Evolutionary conservation across 2,888 invertebrate genomes (phyloP).

Genomic region (Hirtodrosophila duncani): DNA sequence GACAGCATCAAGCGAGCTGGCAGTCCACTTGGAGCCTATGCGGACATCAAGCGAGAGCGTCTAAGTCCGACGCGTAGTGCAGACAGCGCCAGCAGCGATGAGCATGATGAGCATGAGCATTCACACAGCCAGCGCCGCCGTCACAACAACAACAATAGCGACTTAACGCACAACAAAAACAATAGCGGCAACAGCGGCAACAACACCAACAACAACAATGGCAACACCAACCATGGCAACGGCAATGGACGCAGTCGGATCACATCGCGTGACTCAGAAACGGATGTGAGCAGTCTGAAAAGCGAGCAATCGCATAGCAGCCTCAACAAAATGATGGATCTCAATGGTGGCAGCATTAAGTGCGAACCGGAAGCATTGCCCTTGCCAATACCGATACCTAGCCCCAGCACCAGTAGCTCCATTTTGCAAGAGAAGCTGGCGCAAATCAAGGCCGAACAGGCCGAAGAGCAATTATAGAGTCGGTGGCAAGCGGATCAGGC

Average conservation of each 20-base stretch:
- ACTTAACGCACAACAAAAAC: constrained; percentile 47
- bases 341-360: constrained; percentile 69
- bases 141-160: constrained; percentile 50
- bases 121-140: too few species aligned
- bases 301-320: constrained; percentile 56
- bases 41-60: constrained; percentile 82
- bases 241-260: constrained; percentile 64
- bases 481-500: constrained; percentile 48
- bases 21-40: constrained; percentile 74
- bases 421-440: constrained; percentile 77
- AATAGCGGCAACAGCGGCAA: constrained; percentile 37
- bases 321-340: constrained; percentile 67
- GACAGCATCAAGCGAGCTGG: constrained; percentile 70
- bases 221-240: constrained; percentile 32
- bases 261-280: constrained; percentile 72
- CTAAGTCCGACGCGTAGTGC: constrained; percentile 61
- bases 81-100: constrained; percentile 59
- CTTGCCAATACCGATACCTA: constrained; percentile 1
- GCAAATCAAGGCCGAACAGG: constrained; percentile 76
- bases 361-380: constrained; percentile 37
- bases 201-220: constrained; percentile 41
- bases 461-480: constrained; percentile 77
- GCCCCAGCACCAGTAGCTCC: constrained; percentile 39
- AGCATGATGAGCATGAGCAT: constrained; percentile 44
- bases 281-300: constrained; percentile 70